Percentiles rank a stretch among this genome's conserved stretches.
These are phyloP conservation scores for Ctenopoma multispine DNA, from an alignment of 2,797 vertebrate species.

Conservation along the genomic window DNA sequence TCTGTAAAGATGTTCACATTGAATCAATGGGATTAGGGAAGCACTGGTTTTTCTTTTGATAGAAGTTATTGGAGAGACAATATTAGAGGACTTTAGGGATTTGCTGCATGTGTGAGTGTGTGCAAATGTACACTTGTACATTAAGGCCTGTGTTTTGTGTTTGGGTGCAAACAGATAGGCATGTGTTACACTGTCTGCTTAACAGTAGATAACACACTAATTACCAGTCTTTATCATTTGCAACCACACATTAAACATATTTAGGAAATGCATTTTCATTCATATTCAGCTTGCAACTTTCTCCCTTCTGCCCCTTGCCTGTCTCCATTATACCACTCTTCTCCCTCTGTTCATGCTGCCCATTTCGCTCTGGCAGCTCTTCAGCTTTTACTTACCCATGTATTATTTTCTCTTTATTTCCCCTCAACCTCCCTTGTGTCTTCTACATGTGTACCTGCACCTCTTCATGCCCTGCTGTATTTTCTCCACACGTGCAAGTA, in stretches of 20 bases:
- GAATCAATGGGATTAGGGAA: slow-evolving; percentile 3
- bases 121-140: slow-evolving; percentile 6
- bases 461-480: slow-evolving; percentile 46
- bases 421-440: slow-evolving; percentile 45
- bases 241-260: slow-evolving; percentile 52
- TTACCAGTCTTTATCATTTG: slow-evolving; percentile 66
- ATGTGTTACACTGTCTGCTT: slow-evolving; percentile 51
- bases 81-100: not conserved
- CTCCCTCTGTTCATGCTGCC: slow-evolving; percentile 38
- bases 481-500: slow-evolving; percentile 51
- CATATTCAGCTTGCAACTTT: slow-evolving; percentile 59
- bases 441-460: slow-evolving; percentile 33
- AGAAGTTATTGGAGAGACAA: not conserved
- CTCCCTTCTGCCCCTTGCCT: slow-evolving; percentile 43
- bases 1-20: slow-evolving; percentile 13
- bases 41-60: slow-evolving; percentile 12
- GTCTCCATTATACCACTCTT: slow-evolving; percentile 47
- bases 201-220: slow-evolving; percentile 66
- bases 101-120: not conserved
- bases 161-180: slow-evolving; percentile 37
- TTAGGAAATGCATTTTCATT: slow-evolving; percentile 43
- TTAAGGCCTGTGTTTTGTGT: slow-evolving; percentile 33
- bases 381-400: slow-evolving; percentile 38
- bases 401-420: slow-evolving; percentile 47
- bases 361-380: slow-evolving; percentile 47